phyloP scores from a whole-genome alignment of 2,797 vertebrate species.

The Ispidina picta region DNA sequence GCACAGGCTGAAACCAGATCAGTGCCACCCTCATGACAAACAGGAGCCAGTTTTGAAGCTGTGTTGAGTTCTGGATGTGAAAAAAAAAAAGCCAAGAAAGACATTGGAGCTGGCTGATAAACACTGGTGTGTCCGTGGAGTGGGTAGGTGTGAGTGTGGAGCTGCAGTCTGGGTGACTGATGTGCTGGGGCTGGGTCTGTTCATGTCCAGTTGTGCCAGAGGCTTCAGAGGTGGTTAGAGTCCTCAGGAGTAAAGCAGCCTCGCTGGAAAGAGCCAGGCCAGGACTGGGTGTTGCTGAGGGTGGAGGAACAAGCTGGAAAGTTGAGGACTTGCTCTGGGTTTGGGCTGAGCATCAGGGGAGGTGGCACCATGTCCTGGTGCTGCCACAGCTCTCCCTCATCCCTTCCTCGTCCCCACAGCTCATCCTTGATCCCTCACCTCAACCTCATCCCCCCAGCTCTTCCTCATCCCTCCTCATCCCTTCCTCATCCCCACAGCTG shows the following conservation, averaged over 20 bases:
- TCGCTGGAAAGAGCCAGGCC: neutral
- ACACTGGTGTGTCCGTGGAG: neutral
- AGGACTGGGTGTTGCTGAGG: neutral
- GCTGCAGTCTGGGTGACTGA: neutral
- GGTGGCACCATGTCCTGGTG: accelerated
- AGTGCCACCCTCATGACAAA: conserved; percentile 15
- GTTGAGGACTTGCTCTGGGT: too few species aligned
- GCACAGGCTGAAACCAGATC: neutral
- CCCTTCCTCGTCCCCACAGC: too few species aligned
- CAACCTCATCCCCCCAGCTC: too few species aligned
- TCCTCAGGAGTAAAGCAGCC: neutral
- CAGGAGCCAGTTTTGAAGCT: neutral
- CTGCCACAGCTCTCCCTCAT: neutral
- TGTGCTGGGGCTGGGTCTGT: neutral
- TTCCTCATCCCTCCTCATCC: too few species aligned
- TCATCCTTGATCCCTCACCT: too few species aligned
- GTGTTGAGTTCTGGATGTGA: conserved; percentile 54
- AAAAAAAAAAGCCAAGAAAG: neutral
- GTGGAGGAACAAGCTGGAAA: neutral
- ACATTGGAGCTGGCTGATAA: neutral
- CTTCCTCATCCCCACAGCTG: too few species aligned
- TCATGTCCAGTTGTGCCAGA: accelerated
- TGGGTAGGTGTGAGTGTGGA: neutral
- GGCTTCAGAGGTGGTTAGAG: neutral
- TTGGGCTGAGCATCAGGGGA: neutral